Evolutionary conservation across 1,140 invertebrate species (phyloP), one percentile per base, ranked within the genome.

Genomic region (Zophobas atratus): DNA sequence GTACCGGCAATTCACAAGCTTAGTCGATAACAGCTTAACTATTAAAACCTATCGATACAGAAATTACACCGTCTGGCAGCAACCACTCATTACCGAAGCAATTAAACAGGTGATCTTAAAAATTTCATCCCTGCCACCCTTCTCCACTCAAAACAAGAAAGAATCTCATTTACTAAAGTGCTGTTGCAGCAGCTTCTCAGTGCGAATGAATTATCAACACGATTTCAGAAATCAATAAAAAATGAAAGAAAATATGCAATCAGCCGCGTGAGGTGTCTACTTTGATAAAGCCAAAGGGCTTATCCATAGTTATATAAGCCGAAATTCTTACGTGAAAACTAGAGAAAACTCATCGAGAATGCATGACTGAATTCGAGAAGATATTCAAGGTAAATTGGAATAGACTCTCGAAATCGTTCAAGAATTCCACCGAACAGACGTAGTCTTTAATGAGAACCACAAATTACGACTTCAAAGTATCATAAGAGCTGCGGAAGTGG

Each of bases 401-500:
- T 67, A 67, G 60, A 67, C 60, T 67, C 60, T 67, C 20, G 60
- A 67, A 67, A 67, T 67, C 60, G 60, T 32, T 67, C 60, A 67
- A 67, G 60, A 67, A 67, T 67, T 67, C 60, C 60, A 36, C 38
- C 60, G 60, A 67, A 67, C 60, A 67, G 60, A 67, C 60, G 39
- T 67, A 46, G 60, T 43, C 60, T 67, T 43, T 67, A 67, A 67
- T 67, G 60, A 67, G 60, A 67, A 67, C 60, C 60, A 67, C 60
- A 67, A 67, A 67, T 67, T 67, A 67, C 60, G 60, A 67, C 60
- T 67, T 67, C 60, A 67, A 67, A 67, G 60, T 67, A 67, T 67
- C 60, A 67, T 67, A 67, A 67, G 60, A 67, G 56, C 20, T 39
- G 60, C 39, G 41, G 20, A 67, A 67, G 60, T 67, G 60, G 39